Base-by-base conservation (phyloP, 2,888 invertebrate genomes). In the Eulithis testata region DNA sequence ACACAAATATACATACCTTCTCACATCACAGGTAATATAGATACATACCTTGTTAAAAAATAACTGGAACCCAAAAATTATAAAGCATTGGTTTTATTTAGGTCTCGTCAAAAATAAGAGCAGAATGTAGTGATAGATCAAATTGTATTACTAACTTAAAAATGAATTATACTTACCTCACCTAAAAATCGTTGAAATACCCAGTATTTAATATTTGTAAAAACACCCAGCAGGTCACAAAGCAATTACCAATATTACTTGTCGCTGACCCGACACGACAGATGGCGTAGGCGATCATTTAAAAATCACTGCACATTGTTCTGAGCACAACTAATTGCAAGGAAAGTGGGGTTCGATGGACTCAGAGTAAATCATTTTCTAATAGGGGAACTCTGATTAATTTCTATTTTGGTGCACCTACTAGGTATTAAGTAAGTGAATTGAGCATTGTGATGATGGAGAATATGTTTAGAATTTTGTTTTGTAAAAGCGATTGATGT, bases 281-380 rank as follows among this genome's bases (percentile, higher is more conserved):
- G 90, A 90, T 92, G 92, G 87, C 87, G 78, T 82, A 84, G 86
- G 83, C 88, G 86, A 90, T 89, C 88, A 88, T 91, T 91, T 89
- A 91, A 93, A 92, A 93, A 93, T 93, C 93, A 91, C 93, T 88
- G 92, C 89, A 85, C 89, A 93, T 93, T 93, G 93, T 93, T 92
- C 92, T 82, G 84, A 82, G 83, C 85, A 53, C 53, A 89, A 90
- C 92, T 93, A 93, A 94, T 94, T 94, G 94, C 88, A 91, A 89
- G 84, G 88, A 90, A 92, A 90, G 89, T 87, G 89, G 93, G 91
- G 88, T 87, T 86, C 89, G 84, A 86, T 84, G 85, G 88, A 87
- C 88, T 81, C 83, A 76, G 84, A 88, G 86, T 87, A 88, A 91
- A 91, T 91, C 84, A 90, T 89, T 91, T 84, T 87, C 87, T 90